These are phyloP conservation scores for Netelia melanura DNA, from an alignment of 2,888 invertebrate genomes.

Conservation along the genomic window DNA sequence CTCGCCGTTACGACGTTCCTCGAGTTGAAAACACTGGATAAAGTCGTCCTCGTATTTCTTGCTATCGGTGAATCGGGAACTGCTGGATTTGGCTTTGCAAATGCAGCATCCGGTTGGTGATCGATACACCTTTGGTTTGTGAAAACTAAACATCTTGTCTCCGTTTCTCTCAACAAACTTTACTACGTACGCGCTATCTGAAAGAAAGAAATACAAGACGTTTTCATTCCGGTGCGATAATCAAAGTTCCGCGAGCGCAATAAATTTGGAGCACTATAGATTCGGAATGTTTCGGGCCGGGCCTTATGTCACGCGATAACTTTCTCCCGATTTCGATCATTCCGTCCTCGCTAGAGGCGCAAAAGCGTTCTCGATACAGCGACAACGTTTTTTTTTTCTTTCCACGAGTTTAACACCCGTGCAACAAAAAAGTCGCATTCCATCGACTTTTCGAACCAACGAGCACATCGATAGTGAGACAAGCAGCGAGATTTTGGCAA, in stretches of 20 bases:
- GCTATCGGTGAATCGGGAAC: conserved; percentile 94
- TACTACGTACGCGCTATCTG: not conserved
- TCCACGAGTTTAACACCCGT: not conserved
- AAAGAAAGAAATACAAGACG: conserved; percentile 38
- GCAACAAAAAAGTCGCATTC: not conserved
- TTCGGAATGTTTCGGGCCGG: conserved; percentile 18
- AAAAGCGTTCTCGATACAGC: not conserved
- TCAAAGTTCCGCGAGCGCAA: conserved; percentile 22
- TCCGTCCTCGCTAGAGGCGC: not conserved
- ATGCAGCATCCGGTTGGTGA: conserved; percentile 94
- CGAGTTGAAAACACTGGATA: conserved; percentile 91
- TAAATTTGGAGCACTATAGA: conserved; percentile 41
- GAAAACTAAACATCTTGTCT: conserved; percentile 92
- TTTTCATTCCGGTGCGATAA: conserved; percentile 31
- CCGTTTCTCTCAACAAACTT: not conserved
- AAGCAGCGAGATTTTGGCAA: not conserved
- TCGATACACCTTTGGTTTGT: conserved; percentile 94
- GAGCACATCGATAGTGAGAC: not conserved
- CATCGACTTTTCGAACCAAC: not conserved
- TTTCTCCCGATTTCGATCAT: conserved; percentile 46
- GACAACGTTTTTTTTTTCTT: not conserved
- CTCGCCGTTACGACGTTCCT: conserved; percentile 91
- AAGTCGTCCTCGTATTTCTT: conserved; percentile 94
- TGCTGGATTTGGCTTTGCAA: conserved; percentile 94
- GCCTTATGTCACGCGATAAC: conserved; percentile 47